Evolutionary conservation across 2,797 vertebrate species (phyloP).

Genomic region (Sebastes hubbsi): DNA sequence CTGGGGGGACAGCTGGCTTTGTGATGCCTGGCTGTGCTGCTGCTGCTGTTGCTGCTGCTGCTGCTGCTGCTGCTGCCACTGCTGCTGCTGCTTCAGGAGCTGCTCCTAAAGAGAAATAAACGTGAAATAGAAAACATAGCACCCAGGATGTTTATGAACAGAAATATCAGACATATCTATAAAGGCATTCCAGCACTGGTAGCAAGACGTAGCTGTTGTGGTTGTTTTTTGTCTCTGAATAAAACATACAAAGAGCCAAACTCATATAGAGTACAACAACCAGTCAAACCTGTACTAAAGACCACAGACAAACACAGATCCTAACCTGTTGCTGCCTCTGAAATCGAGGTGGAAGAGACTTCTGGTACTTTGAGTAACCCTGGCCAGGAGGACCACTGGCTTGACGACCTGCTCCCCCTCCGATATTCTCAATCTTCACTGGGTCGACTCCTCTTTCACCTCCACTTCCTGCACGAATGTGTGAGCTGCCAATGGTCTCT

Average conservation of each 20-base stretch:
- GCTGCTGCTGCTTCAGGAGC: slow-evolving; percentile 83
- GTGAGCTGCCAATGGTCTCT: slow-evolving; percentile 60
- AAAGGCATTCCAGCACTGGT: neutral
- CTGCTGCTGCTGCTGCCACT: slow-evolving; percentile 78
- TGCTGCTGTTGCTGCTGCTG: slow-evolving; percentile 83
- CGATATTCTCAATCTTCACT: slow-evolving; percentile 82
- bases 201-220: neutral
- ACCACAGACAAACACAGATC: neutral
- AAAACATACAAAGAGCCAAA: neutral
- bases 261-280: neutral
- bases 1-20: slow-evolving; percentile 81
- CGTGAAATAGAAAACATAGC: neutral
- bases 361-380: slow-evolving; percentile 94
- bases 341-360: slow-evolving; percentile 93
- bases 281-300: neutral
- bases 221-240: neutral
- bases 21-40: slow-evolving; percentile 83
- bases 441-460: slow-evolving; percentile 78
- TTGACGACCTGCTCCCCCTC: slow-evolving; percentile 79
- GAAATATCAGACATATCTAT: neutral
- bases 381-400: slow-evolving; percentile 79
- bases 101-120: slow-evolving; percentile 77
- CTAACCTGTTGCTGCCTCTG: slow-evolving; percentile 94
- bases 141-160: neutral
- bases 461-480: slow-evolving; percentile 71